Evolutionary conservation across 2,113 vertebrate species (phyloP).

Genomic region (Butorides virescens): DNA sequence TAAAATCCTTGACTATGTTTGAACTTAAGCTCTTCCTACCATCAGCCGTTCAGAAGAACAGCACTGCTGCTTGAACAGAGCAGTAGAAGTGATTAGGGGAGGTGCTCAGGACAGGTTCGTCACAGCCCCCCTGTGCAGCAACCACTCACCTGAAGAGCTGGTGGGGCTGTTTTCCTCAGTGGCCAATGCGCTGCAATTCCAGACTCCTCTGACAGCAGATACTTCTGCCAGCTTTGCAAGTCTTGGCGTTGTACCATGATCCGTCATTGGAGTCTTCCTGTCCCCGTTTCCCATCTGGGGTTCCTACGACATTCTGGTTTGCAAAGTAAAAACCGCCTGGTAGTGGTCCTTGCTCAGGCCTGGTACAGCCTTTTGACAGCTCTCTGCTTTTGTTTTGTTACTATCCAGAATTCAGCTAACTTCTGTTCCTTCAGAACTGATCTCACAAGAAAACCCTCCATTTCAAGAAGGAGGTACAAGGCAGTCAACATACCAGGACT

Average conservation of each 20-base stretch:
- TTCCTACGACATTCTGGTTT: background rate
- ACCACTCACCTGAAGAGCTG: background rate
- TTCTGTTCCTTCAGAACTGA: background rate
- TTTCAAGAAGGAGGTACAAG: background rate
- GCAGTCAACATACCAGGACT: background rate
- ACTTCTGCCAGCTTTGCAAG: background rate
- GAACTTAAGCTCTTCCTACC: background rate
- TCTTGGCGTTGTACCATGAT: background rate
- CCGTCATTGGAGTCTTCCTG: background rate
- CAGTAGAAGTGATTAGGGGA: background rate
- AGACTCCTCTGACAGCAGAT: background rate
- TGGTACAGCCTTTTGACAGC: background rate
- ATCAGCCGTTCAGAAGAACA: background rate
- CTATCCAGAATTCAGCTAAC: background rate
- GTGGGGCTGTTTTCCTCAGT: background rate
- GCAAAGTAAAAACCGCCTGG: background rate
- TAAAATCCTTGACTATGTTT: background rate
- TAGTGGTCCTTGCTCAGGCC: background rate
- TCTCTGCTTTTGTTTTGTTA: background rate
- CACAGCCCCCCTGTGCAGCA: fast-evolving
- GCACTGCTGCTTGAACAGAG: background rate
- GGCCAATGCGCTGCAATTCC: background rate
- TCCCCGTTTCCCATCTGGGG: background rate
- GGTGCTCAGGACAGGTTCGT: background rate
- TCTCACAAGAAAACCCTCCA: background rate